A percentile compares a stretch with the other conserved stretches of the same genome.
Conservation (phyloP, 2,113 vertebrate species). For the Cyphomyrus discorhynchus region DNA sequence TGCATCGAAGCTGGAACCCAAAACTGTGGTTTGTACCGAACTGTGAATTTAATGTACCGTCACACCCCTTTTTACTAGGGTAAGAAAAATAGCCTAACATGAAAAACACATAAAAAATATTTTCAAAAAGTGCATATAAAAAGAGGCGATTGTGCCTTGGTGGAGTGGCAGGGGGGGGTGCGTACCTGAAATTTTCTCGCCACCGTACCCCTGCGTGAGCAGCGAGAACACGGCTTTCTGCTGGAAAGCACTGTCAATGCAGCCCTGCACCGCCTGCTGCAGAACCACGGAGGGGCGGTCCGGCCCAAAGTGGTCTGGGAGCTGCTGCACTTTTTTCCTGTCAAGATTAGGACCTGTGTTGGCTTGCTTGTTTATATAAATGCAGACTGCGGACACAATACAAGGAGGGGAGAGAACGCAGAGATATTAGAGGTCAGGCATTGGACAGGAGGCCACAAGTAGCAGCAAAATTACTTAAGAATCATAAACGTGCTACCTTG, state of each 20-base stretch:
- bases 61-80: neutral
- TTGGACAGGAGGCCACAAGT: neutral
- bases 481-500: neutral
- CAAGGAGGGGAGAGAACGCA: neutral
- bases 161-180: neutral
- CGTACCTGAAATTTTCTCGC: conserved; percentile 87
- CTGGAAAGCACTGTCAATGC: conserved; percentile 90
- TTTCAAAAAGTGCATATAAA: no score
- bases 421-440: conserved; percentile 22
- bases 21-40: neutral
- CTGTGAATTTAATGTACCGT: neutral
- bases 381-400: conserved; percentile 73
- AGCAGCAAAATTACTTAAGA: neutral
- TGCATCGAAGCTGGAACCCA: neutral
- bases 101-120: neutral
- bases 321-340: conserved; percentile 84
- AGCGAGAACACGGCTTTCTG: conserved; percentile 89
- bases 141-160: neutral
- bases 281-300: conserved; percentile 77
- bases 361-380: conserved; percentile 91
- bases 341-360: conserved; percentile 85
- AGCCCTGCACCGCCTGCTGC: conserved; percentile 90
- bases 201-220: conserved; percentile 86
- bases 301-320: conserved; percentile 85
- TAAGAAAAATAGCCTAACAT: neutral